Percentiles rank a stretch among this genome's conserved stretches.
phyloP scores from a whole-genome alignment of 2,113 vertebrate genomes.

The Aptenodytes forsteri region DNA sequence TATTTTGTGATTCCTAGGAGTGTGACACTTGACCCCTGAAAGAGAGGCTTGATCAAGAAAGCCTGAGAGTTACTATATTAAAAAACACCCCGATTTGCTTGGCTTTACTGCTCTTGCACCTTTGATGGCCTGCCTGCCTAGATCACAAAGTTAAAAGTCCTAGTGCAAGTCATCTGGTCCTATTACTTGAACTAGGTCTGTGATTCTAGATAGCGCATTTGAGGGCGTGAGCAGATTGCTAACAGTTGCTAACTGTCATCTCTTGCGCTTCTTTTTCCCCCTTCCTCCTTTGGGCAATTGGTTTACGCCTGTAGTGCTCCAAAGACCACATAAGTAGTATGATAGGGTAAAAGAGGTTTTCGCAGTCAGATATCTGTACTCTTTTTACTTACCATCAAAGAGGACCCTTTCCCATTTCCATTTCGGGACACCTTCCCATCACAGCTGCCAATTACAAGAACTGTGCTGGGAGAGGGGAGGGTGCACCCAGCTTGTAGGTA shows the following conservation, averaged over 20 bases:
- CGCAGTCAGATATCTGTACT: neutral
- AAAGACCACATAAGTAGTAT: neutral
- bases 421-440: neutral
- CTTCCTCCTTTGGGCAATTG: neutral
- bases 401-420: neutral
- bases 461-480: neutral
- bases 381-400: neutral
- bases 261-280: neutral
- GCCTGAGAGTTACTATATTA: neutral
- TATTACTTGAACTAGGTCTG: neutral
- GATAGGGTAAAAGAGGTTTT: neutral
- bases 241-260: neutral
- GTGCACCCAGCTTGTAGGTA: neutral
- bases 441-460: neutral
- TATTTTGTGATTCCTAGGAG: neutral
- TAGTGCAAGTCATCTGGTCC: neutral
- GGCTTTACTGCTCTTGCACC: neutral
- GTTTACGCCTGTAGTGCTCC: neutral
- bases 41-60: neutral
- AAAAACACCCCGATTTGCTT: neutral
- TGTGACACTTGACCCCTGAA: neutral
- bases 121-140: neutral
- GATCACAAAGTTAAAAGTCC: neutral
- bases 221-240: neutral
- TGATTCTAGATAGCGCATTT: neutral